Evolutionary conservation across 2,113 vertebrate genomes (phyloP).

Genomic region (Apteryx owenii): DNA sequence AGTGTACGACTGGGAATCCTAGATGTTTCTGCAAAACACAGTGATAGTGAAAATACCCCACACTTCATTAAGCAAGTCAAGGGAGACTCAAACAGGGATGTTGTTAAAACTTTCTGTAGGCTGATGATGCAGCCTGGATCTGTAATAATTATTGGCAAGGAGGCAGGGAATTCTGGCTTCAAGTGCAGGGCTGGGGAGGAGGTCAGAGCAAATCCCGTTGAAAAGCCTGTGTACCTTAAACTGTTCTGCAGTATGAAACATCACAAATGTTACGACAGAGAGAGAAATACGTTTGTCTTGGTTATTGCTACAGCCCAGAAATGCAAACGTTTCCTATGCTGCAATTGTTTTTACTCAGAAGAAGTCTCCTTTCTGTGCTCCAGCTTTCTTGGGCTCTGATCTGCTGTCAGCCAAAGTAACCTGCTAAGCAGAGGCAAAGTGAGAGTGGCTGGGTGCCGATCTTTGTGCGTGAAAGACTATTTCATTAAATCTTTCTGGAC

Average conservation of each 20-base stretch:
- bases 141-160: neutral
- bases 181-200: neutral
- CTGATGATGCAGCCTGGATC: neutral
- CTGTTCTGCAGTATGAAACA: neutral
- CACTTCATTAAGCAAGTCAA: neutral
- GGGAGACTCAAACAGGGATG: neutral
- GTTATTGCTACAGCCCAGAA: neutral
- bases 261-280: neutral
- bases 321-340: neutral
- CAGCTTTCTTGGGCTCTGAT: neutral
- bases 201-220: neutral
- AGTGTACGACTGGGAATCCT: neutral
- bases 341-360: neutral
- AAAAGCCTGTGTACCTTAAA: neutral
- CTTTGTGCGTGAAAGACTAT: neutral
- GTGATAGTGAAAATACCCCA: neutral
- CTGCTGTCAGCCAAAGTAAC: neutral
- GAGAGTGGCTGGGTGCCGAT: neutral
- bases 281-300: neutral
- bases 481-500: conserved; percentile 19
- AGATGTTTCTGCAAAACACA: neutral
- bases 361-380: neutral
- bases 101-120: neutral
- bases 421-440: neutral
- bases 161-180: neutral